Percentiles rank a stretch among this genome's conserved stretches.
phyloP scores from a whole-genome alignment of 1,140 invertebrate genomes.

The Hylaeus volcanicus region DNA sequence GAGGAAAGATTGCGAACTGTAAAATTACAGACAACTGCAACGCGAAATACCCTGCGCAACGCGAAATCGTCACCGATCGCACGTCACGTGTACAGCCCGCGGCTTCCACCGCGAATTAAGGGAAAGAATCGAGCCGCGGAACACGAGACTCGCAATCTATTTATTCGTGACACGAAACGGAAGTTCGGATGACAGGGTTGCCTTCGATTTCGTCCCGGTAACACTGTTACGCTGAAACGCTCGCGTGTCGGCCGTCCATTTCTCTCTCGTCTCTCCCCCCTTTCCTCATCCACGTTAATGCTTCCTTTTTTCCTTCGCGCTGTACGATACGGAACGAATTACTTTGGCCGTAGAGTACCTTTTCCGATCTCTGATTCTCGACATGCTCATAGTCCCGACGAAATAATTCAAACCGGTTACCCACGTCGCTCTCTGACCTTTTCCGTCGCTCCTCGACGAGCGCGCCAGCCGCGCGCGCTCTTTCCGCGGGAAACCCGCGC shows the following conservation, averaged over 20 bases:
- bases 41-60: no score
- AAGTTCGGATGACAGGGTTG: neutral
- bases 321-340: slow-evolving; percentile 34
- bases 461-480: no score
- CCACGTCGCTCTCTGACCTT: neutral
- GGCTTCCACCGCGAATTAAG: neutral
- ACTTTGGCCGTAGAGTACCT: slow-evolving; percentile 35
- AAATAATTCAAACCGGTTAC: slow-evolving; percentile 48
- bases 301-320: neutral
- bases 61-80: no score
- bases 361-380: slow-evolving; percentile 39
- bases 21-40: no score
- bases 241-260: slow-evolving; percentile 33
- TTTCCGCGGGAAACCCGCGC: neutral
- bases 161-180: slow-evolving; percentile 3
- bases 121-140: neutral
- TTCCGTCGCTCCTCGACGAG: neutral
- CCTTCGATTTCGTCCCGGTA: slow-evolving; percentile 12
- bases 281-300: neutral
- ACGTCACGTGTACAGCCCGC: no score
- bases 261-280: neutral
- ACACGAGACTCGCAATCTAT: neutral
- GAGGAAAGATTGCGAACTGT: no score
- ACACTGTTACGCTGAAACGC: slow-evolving; percentile 17
- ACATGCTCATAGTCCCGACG: slow-evolving; percentile 18